Evolutionary conservation across 2,797 vertebrate species (phyloP).

Genomic region (Tragopan temminckii): DNA sequence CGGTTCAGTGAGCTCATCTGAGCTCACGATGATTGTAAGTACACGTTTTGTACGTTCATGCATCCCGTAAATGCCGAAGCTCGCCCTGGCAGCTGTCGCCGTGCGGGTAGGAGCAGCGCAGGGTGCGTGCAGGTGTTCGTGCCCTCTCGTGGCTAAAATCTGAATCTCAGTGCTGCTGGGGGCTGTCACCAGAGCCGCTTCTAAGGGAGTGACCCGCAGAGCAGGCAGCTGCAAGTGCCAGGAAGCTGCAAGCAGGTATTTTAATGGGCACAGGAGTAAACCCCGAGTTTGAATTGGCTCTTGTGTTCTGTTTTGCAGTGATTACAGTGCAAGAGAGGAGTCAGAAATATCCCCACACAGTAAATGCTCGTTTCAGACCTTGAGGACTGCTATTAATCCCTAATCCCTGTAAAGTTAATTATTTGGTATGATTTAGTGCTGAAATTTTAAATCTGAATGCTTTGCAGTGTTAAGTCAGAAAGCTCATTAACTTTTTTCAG

Average conservation of each 20-base stretch:
- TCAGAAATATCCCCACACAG: accelerated
- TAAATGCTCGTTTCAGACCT: neutral
- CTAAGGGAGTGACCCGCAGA: accelerated
- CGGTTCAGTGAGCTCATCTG: neutral
- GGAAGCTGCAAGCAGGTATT: neutral
- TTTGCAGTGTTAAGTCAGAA: slow-evolving; percentile 6
- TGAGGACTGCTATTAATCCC: neutral
- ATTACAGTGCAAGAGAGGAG: neutral
- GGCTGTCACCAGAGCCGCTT: neutral
- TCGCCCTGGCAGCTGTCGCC: neutral
- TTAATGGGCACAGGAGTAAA: accelerated
- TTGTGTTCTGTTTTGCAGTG: neutral
- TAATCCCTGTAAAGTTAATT: slow-evolving; percentile 20
- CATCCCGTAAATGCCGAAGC: accelerated
- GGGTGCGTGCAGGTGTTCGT: accelerated
- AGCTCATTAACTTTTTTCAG: slow-evolving; percentile 46
- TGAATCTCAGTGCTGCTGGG: accelerated
- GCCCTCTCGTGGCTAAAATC: neutral
- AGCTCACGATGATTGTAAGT: neutral
- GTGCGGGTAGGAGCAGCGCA: accelerated
- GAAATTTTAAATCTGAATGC: neutral
- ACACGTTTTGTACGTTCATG: accelerated
- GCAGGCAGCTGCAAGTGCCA: accelerated
- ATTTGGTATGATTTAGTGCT: neutral
- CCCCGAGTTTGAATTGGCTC: neutral